Conservation (phyloP, 2,888 invertebrate species). For the Subacronicta megacephala region DNA sequence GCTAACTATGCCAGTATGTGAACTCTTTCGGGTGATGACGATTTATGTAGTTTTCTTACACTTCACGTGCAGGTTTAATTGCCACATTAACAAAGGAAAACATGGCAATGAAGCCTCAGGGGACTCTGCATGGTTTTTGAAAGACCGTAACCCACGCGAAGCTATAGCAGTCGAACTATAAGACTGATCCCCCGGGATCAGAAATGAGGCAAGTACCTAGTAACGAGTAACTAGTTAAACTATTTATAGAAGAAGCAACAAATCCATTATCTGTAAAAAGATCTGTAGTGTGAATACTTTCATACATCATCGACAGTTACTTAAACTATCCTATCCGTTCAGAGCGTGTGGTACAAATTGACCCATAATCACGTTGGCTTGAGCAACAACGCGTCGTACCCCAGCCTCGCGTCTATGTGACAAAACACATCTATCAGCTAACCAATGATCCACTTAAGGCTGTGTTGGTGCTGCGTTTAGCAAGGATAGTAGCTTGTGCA, state of each 20-base stretch:
- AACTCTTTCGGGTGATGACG: no score
- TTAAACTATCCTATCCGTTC: slow-evolving; percentile 17
- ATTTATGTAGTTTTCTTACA: no score
- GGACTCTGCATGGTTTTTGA: no score
- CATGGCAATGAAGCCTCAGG: no score
- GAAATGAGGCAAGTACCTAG: no score
- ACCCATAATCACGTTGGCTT: slow-evolving; percentile 64
- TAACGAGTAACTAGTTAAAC: no score
- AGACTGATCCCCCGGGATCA: no score
- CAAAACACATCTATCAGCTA: slow-evolving; percentile 80
- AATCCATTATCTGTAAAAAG: background rate
- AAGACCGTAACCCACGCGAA: no score
- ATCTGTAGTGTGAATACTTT: background rate
- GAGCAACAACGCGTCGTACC: slow-evolving; percentile 62
- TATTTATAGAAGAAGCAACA: background rate
- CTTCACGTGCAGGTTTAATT: no score
- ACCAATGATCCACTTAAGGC: slow-evolving; percentile 74
- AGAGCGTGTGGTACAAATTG: slow-evolving; percentile 56
- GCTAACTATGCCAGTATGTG: no score
- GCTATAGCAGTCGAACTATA: no score
- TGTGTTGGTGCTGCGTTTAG: slow-evolving; percentile 60
- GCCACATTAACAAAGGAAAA: no score
- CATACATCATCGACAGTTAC: slow-evolving; percentile 10
- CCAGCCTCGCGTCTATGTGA: slow-evolving; percentile 67
- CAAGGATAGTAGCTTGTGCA: slow-evolving; percentile 12